These are phyloP conservation scores for Cyclophora punctaria DNA, from an alignment of 2,888 invertebrate genomes.

Conservation along the genomic window DNA sequence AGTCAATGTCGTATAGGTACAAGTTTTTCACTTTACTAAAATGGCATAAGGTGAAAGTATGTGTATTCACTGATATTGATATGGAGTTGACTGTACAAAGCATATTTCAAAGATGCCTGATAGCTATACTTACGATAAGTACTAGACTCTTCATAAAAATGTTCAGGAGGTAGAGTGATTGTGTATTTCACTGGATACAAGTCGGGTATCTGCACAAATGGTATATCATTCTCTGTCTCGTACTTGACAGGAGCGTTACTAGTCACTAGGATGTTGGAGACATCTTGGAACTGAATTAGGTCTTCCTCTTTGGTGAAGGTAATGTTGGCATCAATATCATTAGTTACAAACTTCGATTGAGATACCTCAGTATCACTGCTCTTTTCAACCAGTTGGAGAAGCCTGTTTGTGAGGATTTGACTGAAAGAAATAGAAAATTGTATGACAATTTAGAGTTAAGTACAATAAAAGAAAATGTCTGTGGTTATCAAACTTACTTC, in stretches of 20 bases:
- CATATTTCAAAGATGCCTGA: too few species aligned
- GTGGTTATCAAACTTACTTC: conserved; percentile 70
- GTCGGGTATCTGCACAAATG: conserved; percentile 77
- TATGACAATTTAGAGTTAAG: too few species aligned
- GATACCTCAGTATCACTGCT: conserved; percentile 70
- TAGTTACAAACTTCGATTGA: conserved; percentile 72
- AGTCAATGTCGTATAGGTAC: too few species aligned
- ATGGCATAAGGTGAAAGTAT: too few species aligned
- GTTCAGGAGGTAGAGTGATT: conserved; percentile 77
- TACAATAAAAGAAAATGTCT: too few species aligned
- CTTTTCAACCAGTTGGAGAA: conserved; percentile 81
- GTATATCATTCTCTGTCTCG: conserved; percentile 61
- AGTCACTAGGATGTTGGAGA: conserved; percentile 79
- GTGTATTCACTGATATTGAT: too few species aligned
- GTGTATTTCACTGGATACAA: conserved; percentile 84
- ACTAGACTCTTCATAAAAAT: conserved; percentile 78
- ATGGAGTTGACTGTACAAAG: too few species aligned
- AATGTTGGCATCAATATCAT: conserved; percentile 74
- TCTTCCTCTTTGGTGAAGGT: conserved; percentile 77
- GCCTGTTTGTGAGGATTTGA: conserved; percentile 77
- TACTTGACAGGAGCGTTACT: conserved; percentile 77
- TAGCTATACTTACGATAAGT: conserved; percentile 80
- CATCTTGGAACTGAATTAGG: conserved; percentile 78
- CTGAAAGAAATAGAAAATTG: conserved; percentile 59
- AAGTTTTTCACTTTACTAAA: too few species aligned